phyloP scores from a whole-genome alignment of 2,888 invertebrate species.

The Labia minor region DNA sequence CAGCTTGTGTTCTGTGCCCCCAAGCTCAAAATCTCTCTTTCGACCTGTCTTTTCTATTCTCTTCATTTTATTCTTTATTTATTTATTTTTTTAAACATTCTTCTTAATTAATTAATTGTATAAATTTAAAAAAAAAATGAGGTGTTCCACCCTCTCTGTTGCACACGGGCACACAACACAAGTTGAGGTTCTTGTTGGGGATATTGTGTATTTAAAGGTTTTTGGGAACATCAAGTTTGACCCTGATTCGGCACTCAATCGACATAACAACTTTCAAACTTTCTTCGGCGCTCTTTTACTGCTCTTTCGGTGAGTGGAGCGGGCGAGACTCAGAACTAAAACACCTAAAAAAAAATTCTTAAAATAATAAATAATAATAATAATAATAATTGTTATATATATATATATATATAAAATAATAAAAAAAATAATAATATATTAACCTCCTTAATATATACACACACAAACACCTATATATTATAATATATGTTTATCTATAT shows the following conservation, averaged over 20 bases:
- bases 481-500: no score
- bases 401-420: no score
- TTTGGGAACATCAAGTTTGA: conserved; percentile 87
- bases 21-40: not conserved
- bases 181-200: conserved; percentile 15
- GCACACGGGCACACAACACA: not conserved
- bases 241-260: conserved; percentile 74
- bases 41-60: not conserved
- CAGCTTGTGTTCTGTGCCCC: conserved; percentile 15
- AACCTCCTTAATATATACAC: no score
- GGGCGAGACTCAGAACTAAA: conserved; percentile 23
- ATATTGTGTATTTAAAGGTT: conserved; percentile 50
- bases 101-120: no score
- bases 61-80: no score
- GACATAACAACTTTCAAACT: conserved; percentile 92
- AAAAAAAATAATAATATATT: no score
- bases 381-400: no score
- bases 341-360: not conserved
- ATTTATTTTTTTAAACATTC: no score
- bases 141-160: not conserved
- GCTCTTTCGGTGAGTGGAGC: conserved; percentile 71
- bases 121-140: not conserved
- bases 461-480: no score
- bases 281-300: conserved; percentile 85
- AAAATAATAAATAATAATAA: not conserved